Evolutionary conservation across 2,888 invertebrate species (phyloP), one percentile per base, ranked within the genome.

Genomic region (Agriopis leucophaearia): DNA sequence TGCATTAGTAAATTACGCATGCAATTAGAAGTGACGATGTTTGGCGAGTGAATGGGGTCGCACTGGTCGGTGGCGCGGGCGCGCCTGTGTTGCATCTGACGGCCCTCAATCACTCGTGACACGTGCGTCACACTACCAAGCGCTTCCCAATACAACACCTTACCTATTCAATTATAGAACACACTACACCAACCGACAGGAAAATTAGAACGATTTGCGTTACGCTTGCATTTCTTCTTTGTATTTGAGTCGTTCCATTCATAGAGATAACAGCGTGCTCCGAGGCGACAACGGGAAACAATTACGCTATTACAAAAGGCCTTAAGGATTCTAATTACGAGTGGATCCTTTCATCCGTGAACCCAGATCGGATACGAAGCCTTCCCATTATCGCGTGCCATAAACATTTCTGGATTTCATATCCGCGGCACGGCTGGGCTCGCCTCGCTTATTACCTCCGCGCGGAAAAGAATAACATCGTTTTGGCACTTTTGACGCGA

Each of bases 321-420:
- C 88, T 90, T 88, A 90, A 89, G 88, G 88, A 88, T 88, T 89
- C 88, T 91, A 90, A 92, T 91, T 91, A 89, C 83, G 85, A 85
- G 85, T 81, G 85, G 85, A 84, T 84, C 87, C 85, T 88, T 89
- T 88, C 86, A 87, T 86, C 87, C 85, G 86, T 84, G 86, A 88
- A 85, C 84, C 84, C 85, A 86, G 90, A 91, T 92, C 91, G 88
- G 90, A 89, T 90, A 86, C 88, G 87, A 82, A 86, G 84, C 84
- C 87, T 78, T 82, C 84, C 87, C 87, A 90, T 92, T 91, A 92
- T 90, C 89, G 86, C 83, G 85, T 81, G 82, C 87, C 86, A 88
- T 92, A 93, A 92, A 94, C 92, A 91, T 91, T 92, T 91, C 87
- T 89, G 90, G 88, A 89, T 93, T 92, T 91, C 90, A 92, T 93